Evolutionary conservation across 2,113 vertebrate species (phyloP).

Genomic region (Noctilio leporinus): DNA sequence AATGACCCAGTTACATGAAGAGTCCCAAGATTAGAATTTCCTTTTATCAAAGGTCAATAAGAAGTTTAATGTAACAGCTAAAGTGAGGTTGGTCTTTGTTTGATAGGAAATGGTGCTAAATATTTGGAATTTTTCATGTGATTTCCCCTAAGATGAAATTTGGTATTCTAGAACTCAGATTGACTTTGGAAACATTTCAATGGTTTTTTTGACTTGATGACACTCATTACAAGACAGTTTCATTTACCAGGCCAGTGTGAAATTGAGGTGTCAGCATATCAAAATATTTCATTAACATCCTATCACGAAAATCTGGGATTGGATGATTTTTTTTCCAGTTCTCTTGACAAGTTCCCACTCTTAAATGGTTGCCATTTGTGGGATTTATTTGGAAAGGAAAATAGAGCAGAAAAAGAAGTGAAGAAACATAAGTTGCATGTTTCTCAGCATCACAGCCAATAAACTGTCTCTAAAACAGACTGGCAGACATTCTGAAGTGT

Average conservation of each 20-base stretch:
- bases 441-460: slow-evolving; percentile 67
- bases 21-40: neutral
- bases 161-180: neutral
- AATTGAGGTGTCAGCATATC: slow-evolving; percentile 28
- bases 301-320: slow-evolving; percentile 28
- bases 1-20: neutral
- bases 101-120: neutral
- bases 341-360: slow-evolving; percentile 54
- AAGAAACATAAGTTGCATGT: slow-evolving; percentile 63
- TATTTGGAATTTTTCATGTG: neutral
- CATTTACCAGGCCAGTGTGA: slow-evolving; percentile 33
- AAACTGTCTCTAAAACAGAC: slow-evolving; percentile 71
- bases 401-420: slow-evolving; percentile 48
- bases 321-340: slow-evolving; percentile 27
- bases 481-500: slow-evolving; percentile 53
- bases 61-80: neutral
- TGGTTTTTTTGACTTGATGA: slow-evolving; percentile 21
- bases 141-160: neutral
- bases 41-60: neutral
- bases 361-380: slow-evolving; percentile 58
- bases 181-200: slow-evolving; percentile 32
- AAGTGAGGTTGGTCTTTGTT: neutral
- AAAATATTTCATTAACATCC: slow-evolving; percentile 69
- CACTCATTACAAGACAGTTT: slow-evolving; percentile 36
- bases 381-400: slow-evolving; percentile 67